Evolutionary conservation across 1,140 invertebrate species (phyloP), one percentile per base, ranked within the genome.

Genomic region (Ylistrum balloti): DNA sequence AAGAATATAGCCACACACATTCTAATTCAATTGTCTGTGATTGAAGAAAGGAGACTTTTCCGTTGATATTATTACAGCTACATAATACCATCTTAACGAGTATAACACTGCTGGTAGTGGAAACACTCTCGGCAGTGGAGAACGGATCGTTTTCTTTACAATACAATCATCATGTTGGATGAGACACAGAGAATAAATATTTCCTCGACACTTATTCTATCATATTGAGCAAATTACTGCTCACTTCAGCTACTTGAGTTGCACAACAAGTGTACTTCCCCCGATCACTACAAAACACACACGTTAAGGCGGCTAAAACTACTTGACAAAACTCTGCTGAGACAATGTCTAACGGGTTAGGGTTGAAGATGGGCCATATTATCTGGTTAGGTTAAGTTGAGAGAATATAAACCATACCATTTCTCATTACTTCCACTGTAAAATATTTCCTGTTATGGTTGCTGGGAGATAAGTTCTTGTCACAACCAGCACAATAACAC

Each of bases 71-170:
- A 74, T 74, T 74, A 74, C n/a, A 74, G 56, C 56, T 5, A n/a
- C n/a, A 74, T 74, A 74, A 74, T n/a, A n/a, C 56, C 56, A 28
- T 74, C 28, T 74, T 74, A 74, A 74, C 56, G 56, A 74, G 56
- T 74, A 74, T 9, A 74, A 74, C 56, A 48, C 45, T 48, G 11
- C 45, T 48, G 15, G 11, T 48, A 48, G 45, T 48, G 45, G 11
- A 22, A 48, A 5, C 45, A 74, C 56, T 74, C 56, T 17, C 3
- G 56, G 22, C 22, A 17, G 20, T 74, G 22, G 56, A 74, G 56
- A 11, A 74, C 22, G 56, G 22, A 7, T 28, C 5, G 56, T 28
- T 74, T 74, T 74, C 56, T n/a, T 74, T 74, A 74, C 56, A 74
- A 74, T 28, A 74, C 56, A 74, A 74, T 28, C 56, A 74, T 28